These are phyloP conservation scores for Okapia johnstoni DNA, from an alignment of 2,113 vertebrate species.

Conservation along the genomic window DNA sequence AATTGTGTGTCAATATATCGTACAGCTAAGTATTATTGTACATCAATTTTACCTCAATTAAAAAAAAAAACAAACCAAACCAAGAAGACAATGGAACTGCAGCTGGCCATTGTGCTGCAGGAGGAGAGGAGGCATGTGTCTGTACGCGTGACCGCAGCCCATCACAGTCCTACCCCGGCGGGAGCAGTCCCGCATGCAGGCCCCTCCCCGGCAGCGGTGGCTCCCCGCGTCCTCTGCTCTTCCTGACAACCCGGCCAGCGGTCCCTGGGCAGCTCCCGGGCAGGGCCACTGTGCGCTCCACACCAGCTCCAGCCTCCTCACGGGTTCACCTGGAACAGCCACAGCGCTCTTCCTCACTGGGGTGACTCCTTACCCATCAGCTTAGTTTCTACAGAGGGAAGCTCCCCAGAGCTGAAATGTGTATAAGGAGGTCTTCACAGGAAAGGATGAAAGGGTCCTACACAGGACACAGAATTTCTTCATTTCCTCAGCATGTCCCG, in stretches of 20 bases:
- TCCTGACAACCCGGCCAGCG: not conserved
- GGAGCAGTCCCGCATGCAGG: rapidly evolving
- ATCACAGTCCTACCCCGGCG: rapidly evolving
- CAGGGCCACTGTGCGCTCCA: not conserved
- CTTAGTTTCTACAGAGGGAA: not conserved
- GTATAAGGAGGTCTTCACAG: not conserved
- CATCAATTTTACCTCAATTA: not conserved
- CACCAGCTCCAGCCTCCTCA: not conserved
- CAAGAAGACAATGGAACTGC: not conserved
- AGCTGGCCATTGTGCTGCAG: not conserved
- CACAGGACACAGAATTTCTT: not conserved
- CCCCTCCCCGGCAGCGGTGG: not conserved
- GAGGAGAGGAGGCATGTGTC: rapidly evolving
- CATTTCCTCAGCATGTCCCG: not conserved
- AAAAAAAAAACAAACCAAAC: not conserved
- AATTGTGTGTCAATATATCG: not conserved
- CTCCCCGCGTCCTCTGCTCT: not conserved
- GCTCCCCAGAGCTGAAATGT: not conserved
- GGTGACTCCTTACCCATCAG: not conserved
- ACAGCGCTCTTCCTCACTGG: not conserved
- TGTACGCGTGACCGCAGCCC: rapidly evolving
- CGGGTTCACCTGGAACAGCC: not conserved
- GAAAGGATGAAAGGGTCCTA: not conserved
- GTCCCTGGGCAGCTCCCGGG: rapidly evolving
- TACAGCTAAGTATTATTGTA: not conserved